Evolutionary conservation across 2,888 invertebrate species (phyloP).

Genomic region (Erebia palarica): DNA sequence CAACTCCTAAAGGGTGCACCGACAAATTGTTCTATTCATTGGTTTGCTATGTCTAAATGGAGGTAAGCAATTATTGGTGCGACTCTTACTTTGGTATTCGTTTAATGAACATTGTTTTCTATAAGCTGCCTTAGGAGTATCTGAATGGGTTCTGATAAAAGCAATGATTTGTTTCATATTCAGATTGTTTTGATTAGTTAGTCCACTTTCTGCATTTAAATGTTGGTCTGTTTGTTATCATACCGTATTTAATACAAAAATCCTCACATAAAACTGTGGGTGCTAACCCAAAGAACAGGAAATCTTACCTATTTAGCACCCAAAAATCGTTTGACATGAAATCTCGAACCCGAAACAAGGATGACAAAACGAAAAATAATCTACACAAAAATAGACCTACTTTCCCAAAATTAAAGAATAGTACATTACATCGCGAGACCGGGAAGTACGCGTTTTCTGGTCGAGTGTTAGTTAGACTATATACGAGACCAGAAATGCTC

Average conservation of each 20-base stretch:
- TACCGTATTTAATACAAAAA: neutral
- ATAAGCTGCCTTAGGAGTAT: slow-evolving; percentile 49
- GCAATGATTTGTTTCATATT: slow-evolving; percentile 61
- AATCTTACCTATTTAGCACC: too few relatives aligned
- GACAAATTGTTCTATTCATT: slow-evolving; percentile 78
- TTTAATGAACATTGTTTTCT: slow-evolving; percentile 80
- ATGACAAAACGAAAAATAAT: too few relatives aligned
- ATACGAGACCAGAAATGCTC: too few relatives aligned
- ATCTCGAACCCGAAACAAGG: too few relatives aligned
- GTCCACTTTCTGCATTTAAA: slow-evolving; percentile 1
- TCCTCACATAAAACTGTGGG: too few relatives aligned
- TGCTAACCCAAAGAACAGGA: too few relatives aligned
- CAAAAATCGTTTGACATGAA: too few relatives aligned
- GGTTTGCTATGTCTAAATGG: slow-evolving; percentile 63
- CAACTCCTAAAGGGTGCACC: slow-evolving; percentile 65
- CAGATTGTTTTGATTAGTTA: slow-evolving; percentile 26
- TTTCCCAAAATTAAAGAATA: too few relatives aligned
- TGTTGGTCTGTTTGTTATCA: neutral
- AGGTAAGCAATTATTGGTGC: slow-evolving; percentile 60
- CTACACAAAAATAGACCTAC: too few relatives aligned
- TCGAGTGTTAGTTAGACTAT: too few relatives aligned
- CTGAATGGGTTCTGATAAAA: slow-evolving; percentile 65
- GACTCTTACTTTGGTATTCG: slow-evolving; percentile 71
- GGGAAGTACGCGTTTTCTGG: too few relatives aligned
- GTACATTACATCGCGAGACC: too few relatives aligned